phyloP scores from a whole-genome alignment of 2,113 vertebrate genomes.

The Platichthys stellatus region DNA sequence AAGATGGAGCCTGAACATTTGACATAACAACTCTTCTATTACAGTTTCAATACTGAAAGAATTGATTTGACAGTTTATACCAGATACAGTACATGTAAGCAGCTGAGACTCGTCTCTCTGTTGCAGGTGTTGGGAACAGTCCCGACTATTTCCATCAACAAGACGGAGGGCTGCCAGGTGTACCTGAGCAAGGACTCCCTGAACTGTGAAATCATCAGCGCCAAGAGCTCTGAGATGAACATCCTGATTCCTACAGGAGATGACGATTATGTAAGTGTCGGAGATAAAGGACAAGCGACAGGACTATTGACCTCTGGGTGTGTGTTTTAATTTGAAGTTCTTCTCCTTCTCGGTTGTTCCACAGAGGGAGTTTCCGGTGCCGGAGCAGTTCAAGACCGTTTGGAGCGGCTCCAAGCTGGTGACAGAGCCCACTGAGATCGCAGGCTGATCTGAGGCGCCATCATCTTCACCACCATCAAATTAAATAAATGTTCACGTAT shows the following conservation, averaged over 20 bases:
- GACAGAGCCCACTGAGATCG: constrained; percentile 96
- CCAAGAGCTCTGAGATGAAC: constrained; percentile 98
- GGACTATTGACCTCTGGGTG: not conserved
- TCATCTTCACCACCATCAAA: constrained; percentile 1
- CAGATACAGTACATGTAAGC: not conserved
- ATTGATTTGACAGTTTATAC: not conserved
- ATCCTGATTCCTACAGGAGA: constrained; percentile 90
- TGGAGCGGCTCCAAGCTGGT: constrained; percentile 95
- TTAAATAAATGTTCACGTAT: not conserved
- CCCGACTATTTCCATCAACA: constrained; percentile 98
- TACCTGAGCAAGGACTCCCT: constrained; percentile 93
- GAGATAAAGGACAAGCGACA: not conserved
- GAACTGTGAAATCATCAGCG: constrained; percentile 94
- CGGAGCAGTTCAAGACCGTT: constrained; percentile 97
- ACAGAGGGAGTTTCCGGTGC: constrained; percentile 97
- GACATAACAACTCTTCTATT: no score
- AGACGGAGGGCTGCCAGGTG: constrained; percentile 97
- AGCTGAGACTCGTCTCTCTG: constrained; percentile 25
- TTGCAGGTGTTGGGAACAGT: constrained; percentile 92
- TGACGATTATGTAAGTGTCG: constrained; percentile 91
- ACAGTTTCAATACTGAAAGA: no score
- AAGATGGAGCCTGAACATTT: not conserved
- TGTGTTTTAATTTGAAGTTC: not conserved
- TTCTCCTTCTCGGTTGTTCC: not conserved
- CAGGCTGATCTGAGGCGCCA: constrained; percentile 82